Evolutionary conservation across 2,888 invertebrate genomes (phyloP), one percentile per base, ranked within the genome.

Genomic region (Tyria jacobaeae): DNA sequence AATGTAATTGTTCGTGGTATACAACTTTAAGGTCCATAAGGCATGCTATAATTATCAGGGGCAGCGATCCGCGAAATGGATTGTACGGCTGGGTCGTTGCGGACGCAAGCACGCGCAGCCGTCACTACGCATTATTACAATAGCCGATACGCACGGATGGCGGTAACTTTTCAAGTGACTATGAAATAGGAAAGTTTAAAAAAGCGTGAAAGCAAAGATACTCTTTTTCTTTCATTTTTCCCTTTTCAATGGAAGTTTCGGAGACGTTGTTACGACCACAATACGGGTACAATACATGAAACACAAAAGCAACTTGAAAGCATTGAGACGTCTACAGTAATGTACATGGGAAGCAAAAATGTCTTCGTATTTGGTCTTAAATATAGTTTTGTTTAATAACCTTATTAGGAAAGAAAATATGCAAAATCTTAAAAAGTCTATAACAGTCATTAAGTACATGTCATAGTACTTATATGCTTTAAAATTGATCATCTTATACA

Each of bases 61-160:
- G 84, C 89, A 89, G 79, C 81, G 84, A 88, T 80, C 86, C 89
- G 89, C 84, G 87, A 89, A 92, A 91, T 91, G 73, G 80, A 74
- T 75, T 78, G 75, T 73, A 75, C 75, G 77, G 75, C 71, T 82
- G 81, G 79, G 76, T 78, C 57, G 53, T 67, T 70, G 75, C 73
- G 68, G 52, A 50, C 58, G 72, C 48, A 55, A 39, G 73, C 76
- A 55, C 68, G 68, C 72, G 67, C 70, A 73, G 62, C 61, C 70
- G 72, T 73, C 73, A 68, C 69, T 49, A 66, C 62, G 61, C 65
- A 71, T 74, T n/a, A n/a, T n/a, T 77, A 79, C 75, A 81, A 79
- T 77, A 60, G 68, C 25, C 66, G 75, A 66, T 59, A 73, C 70
- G 78, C 71, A 71, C 66, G 69, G 61, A 66, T 64, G 62, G 35